These are phyloP conservation scores for Hydrozoanthus gracilis DNA, from an alignment of 92 coral and sea anemone species.

Conservation along the genomic window DNA sequence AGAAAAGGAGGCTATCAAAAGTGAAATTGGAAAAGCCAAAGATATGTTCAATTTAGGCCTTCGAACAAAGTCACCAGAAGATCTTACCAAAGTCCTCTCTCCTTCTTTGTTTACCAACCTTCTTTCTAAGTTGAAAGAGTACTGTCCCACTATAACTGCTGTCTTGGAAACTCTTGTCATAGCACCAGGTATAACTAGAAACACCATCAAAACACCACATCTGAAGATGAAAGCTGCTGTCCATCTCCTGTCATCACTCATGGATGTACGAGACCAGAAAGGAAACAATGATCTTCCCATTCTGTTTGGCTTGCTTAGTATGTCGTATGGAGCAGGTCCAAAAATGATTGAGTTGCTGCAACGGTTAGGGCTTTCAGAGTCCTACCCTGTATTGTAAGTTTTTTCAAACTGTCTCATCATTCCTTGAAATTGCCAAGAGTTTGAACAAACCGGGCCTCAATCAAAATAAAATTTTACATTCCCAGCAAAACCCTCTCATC, in stretches of 20 bases:
- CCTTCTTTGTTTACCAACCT: conserved; percentile 41
- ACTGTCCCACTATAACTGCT: conserved; percentile 44
- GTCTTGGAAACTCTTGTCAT: conserved; percentile 50
- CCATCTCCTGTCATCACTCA: conserved; percentile 51
- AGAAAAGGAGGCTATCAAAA: conserved; percentile 54
- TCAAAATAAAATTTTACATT: neutral
- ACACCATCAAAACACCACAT: conserved; percentile 30
- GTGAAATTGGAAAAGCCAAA: conserved; percentile 33
- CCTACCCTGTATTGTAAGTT: conserved; percentile 55
- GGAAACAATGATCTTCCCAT: conserved; percentile 45
- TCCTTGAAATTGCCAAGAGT: neutral
- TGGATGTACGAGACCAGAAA: conserved; percentile 54
- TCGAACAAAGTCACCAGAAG: conserved; percentile 37
- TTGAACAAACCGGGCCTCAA: conserved; percentile 9
- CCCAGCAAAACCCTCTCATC: neutral
- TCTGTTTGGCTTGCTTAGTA: conserved; percentile 57
- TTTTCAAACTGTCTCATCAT: neutral
- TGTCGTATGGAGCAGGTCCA: conserved; percentile 56
- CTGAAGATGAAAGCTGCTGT: conserved; percentile 53
- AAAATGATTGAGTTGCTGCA: conserved; percentile 47
- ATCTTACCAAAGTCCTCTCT: conserved; percentile 40
- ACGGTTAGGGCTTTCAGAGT: conserved; percentile 53
- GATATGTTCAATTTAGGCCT: conserved; percentile 47
- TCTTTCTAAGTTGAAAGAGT: conserved; percentile 17
- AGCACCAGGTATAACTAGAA: conserved; percentile 31